Percentiles rank a stretch among this genome's conserved stretches.
These are phyloP conservation scores for Oncopeltus fasciatus DNA, from an alignment of 1,140 invertebrate species.

Conservation along the genomic window DNA sequence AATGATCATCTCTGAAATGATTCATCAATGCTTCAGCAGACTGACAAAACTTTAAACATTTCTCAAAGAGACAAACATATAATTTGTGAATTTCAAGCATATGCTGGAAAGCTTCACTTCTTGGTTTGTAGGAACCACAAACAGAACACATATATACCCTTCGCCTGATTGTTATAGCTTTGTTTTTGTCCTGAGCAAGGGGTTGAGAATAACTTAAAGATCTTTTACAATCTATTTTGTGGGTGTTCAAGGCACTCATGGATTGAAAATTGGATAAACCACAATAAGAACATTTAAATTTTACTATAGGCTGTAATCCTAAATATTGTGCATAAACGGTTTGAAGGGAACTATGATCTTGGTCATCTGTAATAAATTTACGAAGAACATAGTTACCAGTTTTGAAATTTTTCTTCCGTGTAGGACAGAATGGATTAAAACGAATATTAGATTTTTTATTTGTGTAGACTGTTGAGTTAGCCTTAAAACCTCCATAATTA, in stretches of 20 bases:
- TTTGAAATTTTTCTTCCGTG: constrained; percentile 8
- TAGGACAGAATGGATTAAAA: constrained; percentile 15
- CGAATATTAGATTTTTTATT: constrained; percentile 7
- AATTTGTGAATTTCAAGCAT: constrained; percentile 62
- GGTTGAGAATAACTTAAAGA: constrained; percentile 28
- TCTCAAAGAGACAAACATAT: constrained; percentile 60
- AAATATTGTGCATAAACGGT: constrained; percentile 53
- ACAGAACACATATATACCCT: constrained; percentile 62
- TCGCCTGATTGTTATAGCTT: constrained; percentile 44
- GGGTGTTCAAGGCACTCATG: constrained; percentile 41
- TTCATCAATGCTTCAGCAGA: constrained; percentile 57
- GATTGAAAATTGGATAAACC: constrained; percentile 40
- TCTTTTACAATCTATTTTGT: constrained; percentile 40
- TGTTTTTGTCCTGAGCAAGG: constrained; percentile 23
- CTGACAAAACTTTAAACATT: constrained; percentile 63
- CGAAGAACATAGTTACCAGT: not conserved
- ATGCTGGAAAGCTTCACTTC: constrained; percentile 67
- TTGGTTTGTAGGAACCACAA: constrained; percentile 65
- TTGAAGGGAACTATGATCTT: constrained; percentile 24
- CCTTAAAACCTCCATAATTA: constrained; percentile 16
- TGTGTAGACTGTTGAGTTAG: not conserved
- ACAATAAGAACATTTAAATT: constrained; percentile 51
- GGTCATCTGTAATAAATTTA: not conserved
- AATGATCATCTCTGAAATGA: constrained; percentile 59
- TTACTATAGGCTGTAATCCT: constrained; percentile 49